phyloP scores from a whole-genome alignment of 1,140 invertebrate genomes.

The fruit fly (Drosophila melanogaster) region DNA sequence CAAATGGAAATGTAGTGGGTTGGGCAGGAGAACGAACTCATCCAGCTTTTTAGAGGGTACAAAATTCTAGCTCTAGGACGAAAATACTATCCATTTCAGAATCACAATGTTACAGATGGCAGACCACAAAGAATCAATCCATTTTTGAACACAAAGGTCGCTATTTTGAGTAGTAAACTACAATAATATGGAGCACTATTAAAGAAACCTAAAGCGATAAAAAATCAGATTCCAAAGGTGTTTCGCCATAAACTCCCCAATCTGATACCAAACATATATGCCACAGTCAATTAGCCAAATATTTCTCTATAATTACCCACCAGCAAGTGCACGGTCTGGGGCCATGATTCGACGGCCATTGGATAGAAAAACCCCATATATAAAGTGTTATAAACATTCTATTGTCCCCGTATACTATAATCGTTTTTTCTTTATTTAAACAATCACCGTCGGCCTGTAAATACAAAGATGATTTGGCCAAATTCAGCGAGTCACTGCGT shows the following conservation, averaged over 20 bases:
- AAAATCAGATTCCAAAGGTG: slow-evolving; percentile 28
- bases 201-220: slow-evolving; percentile 19
- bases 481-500: slow-evolving; percentile 39
- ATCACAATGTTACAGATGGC: too few relatives aligned
- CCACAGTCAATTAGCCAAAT: slow-evolving; percentile 35
- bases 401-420: slow-evolving; percentile 54
- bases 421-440: slow-evolving; percentile 67
- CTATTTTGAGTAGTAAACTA: slow-evolving; percentile 4
- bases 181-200: slow-evolving; percentile 14
- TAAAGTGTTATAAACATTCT: slow-evolving; percentile 43
- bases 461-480: slow-evolving; percentile 74
- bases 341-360: slow-evolving; percentile 34
- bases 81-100: background rate
- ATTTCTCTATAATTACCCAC: slow-evolving; percentile 43
- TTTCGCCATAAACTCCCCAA: slow-evolving; percentile 19
- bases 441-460: slow-evolving; percentile 74
- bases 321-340: slow-evolving; percentile 27
- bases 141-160: too few relatives aligned
- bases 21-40: slow-evolving; percentile 16
- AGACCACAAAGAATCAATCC: too few relatives aligned
- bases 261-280: slow-evolving; percentile 35
- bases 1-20: slow-evolving; percentile 34
- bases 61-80: background rate
- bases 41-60: background rate
- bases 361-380: slow-evolving; percentile 27